These are phyloP conservation scores for Odocoileus virginianus DNA, from an alignment of 2,113 vertebrate genomes.

Conservation along the genomic window DNA sequence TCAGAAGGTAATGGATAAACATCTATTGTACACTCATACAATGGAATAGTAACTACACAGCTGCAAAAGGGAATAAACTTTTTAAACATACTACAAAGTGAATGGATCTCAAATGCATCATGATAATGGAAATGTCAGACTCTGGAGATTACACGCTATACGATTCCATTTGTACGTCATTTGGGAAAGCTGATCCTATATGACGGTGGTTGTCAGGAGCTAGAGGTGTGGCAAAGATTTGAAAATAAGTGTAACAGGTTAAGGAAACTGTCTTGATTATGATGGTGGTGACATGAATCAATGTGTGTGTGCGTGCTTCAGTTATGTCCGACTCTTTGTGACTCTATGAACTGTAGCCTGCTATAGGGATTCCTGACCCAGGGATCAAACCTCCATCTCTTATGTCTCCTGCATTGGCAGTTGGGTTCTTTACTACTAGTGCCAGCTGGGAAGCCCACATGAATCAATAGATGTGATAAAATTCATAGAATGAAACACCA, in stretches of 20 bases:
- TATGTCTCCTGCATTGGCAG: background rate
- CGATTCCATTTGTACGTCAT: background rate
- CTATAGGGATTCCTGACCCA: background rate
- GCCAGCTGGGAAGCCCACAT: background rate
- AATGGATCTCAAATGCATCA: background rate
- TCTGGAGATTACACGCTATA: background rate
- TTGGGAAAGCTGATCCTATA: background rate
- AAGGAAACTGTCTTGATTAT: background rate
- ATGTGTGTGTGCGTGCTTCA: background rate
- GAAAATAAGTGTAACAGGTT: background rate
- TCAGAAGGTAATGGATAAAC: background rate
- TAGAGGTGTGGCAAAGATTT: background rate
- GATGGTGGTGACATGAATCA: background rate
- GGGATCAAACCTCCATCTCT: background rate
- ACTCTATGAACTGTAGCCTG: background rate
- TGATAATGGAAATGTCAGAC: background rate
- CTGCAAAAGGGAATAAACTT: background rate
- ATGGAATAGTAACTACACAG: background rate
- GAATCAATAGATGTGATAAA: background rate
- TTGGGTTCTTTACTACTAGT: background rate
- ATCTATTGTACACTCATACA: background rate
- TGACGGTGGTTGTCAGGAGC: background rate
- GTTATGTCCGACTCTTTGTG: background rate
- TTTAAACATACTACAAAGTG: background rate
- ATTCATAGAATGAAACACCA: background rate